Base-by-base conservation (phyloP, 2,797 vertebrate genomes). In the Momotus momota region DNA sequence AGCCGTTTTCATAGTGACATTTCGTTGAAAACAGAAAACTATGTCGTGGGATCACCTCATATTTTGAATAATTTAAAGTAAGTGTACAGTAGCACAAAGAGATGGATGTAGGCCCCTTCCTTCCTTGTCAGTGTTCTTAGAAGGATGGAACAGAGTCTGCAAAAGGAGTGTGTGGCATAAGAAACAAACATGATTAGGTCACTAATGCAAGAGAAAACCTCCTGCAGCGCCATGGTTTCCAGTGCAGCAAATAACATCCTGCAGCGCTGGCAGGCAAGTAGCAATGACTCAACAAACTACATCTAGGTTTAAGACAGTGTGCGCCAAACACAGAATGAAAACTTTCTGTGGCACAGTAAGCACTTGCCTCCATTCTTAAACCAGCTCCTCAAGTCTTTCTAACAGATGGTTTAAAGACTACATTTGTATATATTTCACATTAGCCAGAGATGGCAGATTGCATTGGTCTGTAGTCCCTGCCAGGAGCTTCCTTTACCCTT, bases 211-310 rank as follows among this genome's bases (percentile, higher is more conserved):
- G 58, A 55, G 79, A 83, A 80, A 93, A 64, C 62, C 65, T 13
- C 0, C 85, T 79, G 82, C 92, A 91, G 78, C 33, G 60, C 61
- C 41, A 54, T 33, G 62, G 41, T 25, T 94, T 74, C 83, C 90
- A 89, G 77, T n/a, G 45, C 92, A 96, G 94, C 67, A 74, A 81
- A 26, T 67, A 62, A 49, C 55, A 19, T 80, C 91, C 95, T 96
- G 94, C 94, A 93, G 82, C 66, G 74, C 92, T 95, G 93, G 95
- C 96, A 78, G 81, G 85, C 57, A 70, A 94, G 73, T 21, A 80
- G 46, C 90, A 71, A 66, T 97, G 96, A 97, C 92, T 97, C 96
- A 96, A 94, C 91, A 90, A 55, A 10, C 90, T 80, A 77, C 16
- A 11, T 86, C 86, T 91, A 67, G 27, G 48, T 89, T 92, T 84